phyloP scores from a whole-genome alignment of 2,797 vertebrate species.

The Uromys caudimaculatus region DNA sequence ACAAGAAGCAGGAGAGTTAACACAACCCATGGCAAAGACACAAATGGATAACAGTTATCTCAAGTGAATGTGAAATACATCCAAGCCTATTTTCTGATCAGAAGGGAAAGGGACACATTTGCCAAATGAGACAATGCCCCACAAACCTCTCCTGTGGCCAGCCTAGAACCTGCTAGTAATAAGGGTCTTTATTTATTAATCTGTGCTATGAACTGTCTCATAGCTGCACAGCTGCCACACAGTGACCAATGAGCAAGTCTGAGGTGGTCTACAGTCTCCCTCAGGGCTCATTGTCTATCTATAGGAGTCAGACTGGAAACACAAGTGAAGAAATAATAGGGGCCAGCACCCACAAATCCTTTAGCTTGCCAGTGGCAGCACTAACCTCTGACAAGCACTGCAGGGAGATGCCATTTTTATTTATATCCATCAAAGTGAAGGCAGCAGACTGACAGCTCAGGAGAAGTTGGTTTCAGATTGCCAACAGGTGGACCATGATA shows the following conservation, averaged over 20 bases:
- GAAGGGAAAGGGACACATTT: not conserved
- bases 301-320: not conserved
- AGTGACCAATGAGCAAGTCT: not conserved
- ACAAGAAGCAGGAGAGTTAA: not conserved
- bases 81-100: not conserved
- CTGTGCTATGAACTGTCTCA: not conserved
- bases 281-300: not conserved
- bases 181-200: not conserved
- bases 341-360: not conserved
- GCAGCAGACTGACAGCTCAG: not conserved
- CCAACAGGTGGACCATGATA: not conserved
- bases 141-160: not conserved
- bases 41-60: not conserved
- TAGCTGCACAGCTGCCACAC: not conserved
- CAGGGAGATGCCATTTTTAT: not conserved
- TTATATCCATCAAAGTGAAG: not conserved
- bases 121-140: not conserved
- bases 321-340: not conserved
- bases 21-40: not conserved
- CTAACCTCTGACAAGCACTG: not conserved
- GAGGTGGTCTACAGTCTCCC: not conserved
- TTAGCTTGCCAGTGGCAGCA: not conserved
- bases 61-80: not conserved
- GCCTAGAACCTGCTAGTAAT: not conserved
- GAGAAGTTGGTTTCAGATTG: not conserved